Evolutionary conservation across 92 coral and sea anemone species (phyloP), one percentile per base, ranked within the genome.

Genomic region (Epizoanthus scotinus): DNA sequence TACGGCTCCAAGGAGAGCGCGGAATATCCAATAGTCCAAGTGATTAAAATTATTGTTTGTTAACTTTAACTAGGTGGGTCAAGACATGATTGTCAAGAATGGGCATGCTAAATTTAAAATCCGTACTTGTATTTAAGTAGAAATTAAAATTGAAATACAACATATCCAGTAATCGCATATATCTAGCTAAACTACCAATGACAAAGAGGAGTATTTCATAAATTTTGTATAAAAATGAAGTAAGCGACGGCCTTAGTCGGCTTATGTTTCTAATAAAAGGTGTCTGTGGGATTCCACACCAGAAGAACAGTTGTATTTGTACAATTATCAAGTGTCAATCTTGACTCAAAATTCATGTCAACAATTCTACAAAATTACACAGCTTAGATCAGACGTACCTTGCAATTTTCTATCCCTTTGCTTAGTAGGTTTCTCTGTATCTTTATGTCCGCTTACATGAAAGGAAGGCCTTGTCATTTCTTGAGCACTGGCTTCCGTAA

Each of bases 401-500:
- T 58, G 38, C 12, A 60, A 68, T 10, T 36, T 59, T 67, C 59
- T 75, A 58, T 58, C 81, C 34, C 59, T 75, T 21, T 66, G 15
- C 55, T 59, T 75, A 5, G 49, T 75, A 26, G 81, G 58, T 56
- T 26, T 36, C 20, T 20, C 54, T 17, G 67, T 29, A 13, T 75
- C 81, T 60, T 58, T 58, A 68, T 40, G 19, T 20, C 40, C 63
- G 81, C 3, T 59, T 13, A 29, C 12, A 36, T 75, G 81, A 60
- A 75, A 60, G 47, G 68, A 21, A 58, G 38, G 25, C 81, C 42
- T 75, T 40, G 67, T 21, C 9, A 31, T 31, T 14, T 75, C 81
- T 40, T 63, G 63, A 24, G 63, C n/a, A 19, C 19, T 75, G 22
- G 40, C 68, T 38, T 75, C 81, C 12, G 81, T 55, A 40, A 75